Conservation (phyloP, 2,797 vertebrate genomes). For the Hozukius guyotensis region DNA sequence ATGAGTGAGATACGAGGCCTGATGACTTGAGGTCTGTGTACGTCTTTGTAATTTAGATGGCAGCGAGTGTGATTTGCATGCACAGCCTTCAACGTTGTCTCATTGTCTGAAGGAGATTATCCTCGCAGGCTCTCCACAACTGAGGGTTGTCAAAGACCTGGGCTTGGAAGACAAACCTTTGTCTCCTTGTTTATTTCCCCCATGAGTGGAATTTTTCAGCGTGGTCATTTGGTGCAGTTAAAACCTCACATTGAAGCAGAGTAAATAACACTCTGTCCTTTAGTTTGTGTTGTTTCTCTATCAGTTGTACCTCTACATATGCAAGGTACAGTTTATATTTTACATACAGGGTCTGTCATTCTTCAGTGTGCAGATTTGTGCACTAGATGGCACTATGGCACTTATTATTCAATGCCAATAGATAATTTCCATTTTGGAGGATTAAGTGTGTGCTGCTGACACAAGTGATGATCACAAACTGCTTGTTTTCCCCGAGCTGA, state of each 20-base stretch:
- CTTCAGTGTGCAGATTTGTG: constrained; percentile 66
- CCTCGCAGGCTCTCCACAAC: constrained; percentile 57
- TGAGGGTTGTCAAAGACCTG: constrained; percentile 64
- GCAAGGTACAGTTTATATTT: background rate
- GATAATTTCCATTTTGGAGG: constrained; percentile 64
- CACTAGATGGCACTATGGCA: constrained; percentile 84
- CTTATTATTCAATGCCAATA: constrained; percentile 72
- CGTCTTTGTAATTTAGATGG: constrained; percentile 79
- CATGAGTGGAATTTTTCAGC: constrained; percentile 59
- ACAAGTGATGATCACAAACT: constrained; percentile 67
- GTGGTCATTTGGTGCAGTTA: constrained; percentile 55
- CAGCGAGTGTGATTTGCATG: constrained; percentile 74
- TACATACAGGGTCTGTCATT: constrained; percentile 27
- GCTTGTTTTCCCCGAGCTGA: constrained; percentile 60
- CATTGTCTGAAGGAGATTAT: constrained; percentile 70
- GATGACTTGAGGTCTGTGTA: constrained; percentile 70
- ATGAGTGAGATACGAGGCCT: constrained; percentile 75
- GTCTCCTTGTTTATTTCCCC: constrained; percentile 68
- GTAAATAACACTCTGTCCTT: constrained; percentile 24
- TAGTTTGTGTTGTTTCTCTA: constrained; percentile 8
- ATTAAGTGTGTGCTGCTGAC: constrained; percentile 45
- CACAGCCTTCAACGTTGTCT: constrained; percentile 67
- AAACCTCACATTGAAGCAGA: constrained; percentile 25
- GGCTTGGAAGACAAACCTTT: constrained; percentile 69
- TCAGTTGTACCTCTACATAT: constrained; percentile 1